Evolutionary conservation across 2,888 invertebrate genomes (phyloP).

Genomic region (Diachrysia chrysitis): DNA sequence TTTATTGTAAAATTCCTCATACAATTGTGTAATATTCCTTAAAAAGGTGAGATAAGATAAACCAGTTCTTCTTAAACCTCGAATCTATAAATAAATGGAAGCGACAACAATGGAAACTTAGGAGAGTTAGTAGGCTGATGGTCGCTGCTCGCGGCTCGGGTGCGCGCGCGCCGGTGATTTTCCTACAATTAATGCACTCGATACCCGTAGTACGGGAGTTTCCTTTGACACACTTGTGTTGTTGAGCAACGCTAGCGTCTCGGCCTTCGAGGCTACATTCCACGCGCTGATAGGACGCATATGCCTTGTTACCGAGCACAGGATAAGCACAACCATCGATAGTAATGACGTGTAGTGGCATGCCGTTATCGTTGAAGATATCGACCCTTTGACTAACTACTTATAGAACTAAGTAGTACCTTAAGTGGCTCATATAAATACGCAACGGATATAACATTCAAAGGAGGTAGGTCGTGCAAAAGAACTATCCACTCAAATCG

Average conservation of each 20-base stretch:
- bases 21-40: not conserved
- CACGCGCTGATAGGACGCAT: slow-evolving; percentile 31
- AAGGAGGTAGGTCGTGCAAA: not conserved
- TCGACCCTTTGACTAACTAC: not conserved
- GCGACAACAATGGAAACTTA: slow-evolving; percentile 44
- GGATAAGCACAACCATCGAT: not conserved
- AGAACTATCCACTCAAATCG: not conserved
- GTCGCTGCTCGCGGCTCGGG: slow-evolving; percentile 20
- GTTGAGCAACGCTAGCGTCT: slow-evolving; percentile 34
- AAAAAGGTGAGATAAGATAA: slow-evolving; percentile 1
- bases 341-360: not conserved
- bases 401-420: not conserved
- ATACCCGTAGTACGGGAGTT: slow-evolving; percentile 60
- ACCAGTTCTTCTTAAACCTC: slow-evolving; percentile 5
- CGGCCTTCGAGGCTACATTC: slow-evolving; percentile 42
- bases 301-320: slow-evolving; percentile 11
- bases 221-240: slow-evolving; percentile 62
- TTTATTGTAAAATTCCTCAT: not conserved
- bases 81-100: slow-evolving; percentile 11
- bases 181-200: slow-evolving; percentile 64
- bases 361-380: not conserved
- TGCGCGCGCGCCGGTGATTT: slow-evolving; percentile 63
- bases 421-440: not conserved
- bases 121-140: slow-evolving; percentile 17
- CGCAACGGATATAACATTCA: not conserved